A percentile compares a stretch with the other conserved stretches of the same genome.
phyloP scores from a whole-genome alignment of 2,113 vertebrate species.

The Nycticryphes semicollaris region DNA sequence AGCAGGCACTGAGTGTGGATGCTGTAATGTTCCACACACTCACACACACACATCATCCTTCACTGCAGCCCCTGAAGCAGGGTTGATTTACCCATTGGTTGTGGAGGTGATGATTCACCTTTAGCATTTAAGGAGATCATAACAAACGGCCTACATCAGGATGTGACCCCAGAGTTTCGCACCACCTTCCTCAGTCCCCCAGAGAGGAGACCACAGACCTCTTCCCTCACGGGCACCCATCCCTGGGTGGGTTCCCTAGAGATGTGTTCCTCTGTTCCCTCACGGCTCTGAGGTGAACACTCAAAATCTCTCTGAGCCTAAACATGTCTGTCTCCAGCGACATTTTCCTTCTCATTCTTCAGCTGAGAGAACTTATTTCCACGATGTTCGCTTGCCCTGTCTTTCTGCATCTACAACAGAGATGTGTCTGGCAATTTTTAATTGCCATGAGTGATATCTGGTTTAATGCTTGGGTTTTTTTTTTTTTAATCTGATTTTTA shows the following conservation, averaged over 20 bases:
- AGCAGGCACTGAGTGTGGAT: background rate
- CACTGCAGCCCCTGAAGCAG: background rate
- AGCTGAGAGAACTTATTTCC: background rate
- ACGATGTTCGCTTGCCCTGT: background rate
- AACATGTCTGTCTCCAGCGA: background rate
- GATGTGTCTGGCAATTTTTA: background rate
- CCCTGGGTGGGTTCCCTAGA: background rate
- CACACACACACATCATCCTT: background rate
- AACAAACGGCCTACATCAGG: fast-evolving
- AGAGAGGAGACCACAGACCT: background rate
- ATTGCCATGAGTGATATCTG: background rate
- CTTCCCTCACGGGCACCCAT: background rate
- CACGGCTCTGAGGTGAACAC: background rate
- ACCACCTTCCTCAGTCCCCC: background rate
- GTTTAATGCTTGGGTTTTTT: background rate
- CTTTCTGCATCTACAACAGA: background rate
- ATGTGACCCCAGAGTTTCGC: fast-evolving
- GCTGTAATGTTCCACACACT: background rate
- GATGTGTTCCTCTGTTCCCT: background rate
- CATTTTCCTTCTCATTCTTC: background rate
- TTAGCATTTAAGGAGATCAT: background rate
- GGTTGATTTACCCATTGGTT: background rate
- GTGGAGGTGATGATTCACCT: background rate
- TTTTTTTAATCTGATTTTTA: background rate
- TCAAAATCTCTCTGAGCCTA: background rate